phyloP scores from a whole-genome alignment of 2,113 vertebrate species.

The Malurus cyaneus region DNA sequence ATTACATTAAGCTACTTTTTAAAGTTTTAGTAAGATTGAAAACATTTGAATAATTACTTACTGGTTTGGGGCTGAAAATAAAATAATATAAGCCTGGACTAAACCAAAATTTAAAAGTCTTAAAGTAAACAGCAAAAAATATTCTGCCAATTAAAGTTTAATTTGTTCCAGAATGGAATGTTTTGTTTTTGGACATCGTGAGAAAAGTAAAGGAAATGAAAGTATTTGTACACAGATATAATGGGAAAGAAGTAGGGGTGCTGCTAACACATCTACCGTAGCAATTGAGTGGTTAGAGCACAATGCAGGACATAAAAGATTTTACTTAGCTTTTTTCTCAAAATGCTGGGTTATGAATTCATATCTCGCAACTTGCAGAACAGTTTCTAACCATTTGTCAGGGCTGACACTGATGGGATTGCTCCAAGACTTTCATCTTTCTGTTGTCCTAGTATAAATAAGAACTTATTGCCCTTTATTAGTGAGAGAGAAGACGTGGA shows the following conservation, averaged over 20 bases:
- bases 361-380: neutral
- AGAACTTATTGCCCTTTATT: neutral
- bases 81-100: neutral
- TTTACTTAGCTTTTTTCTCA: neutral
- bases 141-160: neutral
- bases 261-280: neutral
- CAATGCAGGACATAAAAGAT: neutral
- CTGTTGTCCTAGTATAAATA: neutral
- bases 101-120: neutral
- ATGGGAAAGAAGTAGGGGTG: neutral
- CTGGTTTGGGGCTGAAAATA: neutral
- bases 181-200: neutral
- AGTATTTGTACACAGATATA: neutral
- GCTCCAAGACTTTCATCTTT: neutral
- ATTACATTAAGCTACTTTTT: neutral
- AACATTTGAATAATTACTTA: neutral
- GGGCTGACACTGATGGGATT: neutral
- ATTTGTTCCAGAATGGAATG: neutral
- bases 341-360: neutral
- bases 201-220: neutral
- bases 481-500: neutral
- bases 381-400: neutral
- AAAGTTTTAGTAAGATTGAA: neutral
- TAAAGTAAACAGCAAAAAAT: neutral
- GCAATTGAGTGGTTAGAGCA: neutral